Conservation (phyloP, 2,888 invertebrate genomes). For the Sesia bembeciformis region DNA sequence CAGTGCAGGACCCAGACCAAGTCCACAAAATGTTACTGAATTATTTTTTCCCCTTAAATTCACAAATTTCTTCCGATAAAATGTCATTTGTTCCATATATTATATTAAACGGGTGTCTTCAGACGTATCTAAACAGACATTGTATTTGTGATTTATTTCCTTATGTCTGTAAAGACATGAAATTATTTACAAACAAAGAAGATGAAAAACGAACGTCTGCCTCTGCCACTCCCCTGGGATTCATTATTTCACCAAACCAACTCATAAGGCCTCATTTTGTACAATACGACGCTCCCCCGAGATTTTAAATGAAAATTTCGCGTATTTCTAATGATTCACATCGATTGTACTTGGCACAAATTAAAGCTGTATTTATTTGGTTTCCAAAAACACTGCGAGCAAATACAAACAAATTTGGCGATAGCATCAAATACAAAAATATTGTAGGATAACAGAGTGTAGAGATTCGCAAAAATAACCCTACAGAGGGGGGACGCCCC, state of each 20-base stretch:
- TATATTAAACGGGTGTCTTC: too few species aligned
- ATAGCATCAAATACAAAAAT: not conserved
- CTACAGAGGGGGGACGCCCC: slow-evolving; percentile 20
- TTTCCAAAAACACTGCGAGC: not conserved
- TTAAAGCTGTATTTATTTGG: slow-evolving; percentile 2
- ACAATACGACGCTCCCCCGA: not conserved
- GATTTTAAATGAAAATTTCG: not conserved
- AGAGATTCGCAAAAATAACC: slow-evolving; percentile 18
- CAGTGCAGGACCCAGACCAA: too few species aligned
- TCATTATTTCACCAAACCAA: not conserved
- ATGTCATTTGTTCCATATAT: too few species aligned
- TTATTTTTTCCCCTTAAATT: too few species aligned
- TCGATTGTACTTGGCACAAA: not conserved
- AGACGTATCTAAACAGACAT: too few species aligned
- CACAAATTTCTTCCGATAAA: too few species aligned
- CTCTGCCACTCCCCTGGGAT: not conserved
- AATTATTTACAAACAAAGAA: too few species aligned
- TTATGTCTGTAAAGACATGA: too few species aligned
- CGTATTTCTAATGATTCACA: slow-evolving; percentile 4
- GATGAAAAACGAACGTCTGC: too few species aligned
- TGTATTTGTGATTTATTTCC: too few species aligned
- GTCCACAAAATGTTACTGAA: too few species aligned
- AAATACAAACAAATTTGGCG: too few species aligned
- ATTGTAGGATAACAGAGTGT: not conserved
- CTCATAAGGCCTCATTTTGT: not conserved